Evolutionary conservation across 2,113 vertebrate genomes (phyloP), one percentile per base, ranked within the genome.

Genomic region (Piaya cayana): DNA sequence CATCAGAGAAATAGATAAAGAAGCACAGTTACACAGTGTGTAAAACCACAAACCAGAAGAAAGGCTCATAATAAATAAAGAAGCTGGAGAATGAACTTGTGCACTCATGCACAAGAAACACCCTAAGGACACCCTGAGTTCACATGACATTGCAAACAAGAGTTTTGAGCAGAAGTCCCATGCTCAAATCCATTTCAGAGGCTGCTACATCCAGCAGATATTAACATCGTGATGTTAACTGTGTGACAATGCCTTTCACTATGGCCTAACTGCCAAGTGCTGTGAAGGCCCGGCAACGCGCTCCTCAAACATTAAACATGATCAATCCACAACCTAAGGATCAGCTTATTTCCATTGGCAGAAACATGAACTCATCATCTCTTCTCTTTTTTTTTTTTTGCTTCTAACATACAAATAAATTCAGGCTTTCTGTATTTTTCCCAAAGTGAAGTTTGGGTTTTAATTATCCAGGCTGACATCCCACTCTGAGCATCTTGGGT

Each of bases 31-130:
- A 82, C 12, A 60, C 22, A 37, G 45, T 9, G 23, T 55, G 36
- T 72, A 92, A 88, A 82, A 87, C 70, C 78, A 91, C 58, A 82
- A 90, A 68, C 52, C 76, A 90, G 47, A 69, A 78, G 34, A 88
- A 15, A 95, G 80, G 53, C 23, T 59, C 52, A 13, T 20, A 86
- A 74, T 49, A 76, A 82, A 92, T n/a, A 32, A 60, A 92, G 64
- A 63, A 64, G 27, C 1, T 30, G 10, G n/a, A 86, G 37, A 69
- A 56, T n/a, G 47, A 45, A 37, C 47, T 60, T 15, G 52, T 65
- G 71, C 62, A 64, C 56, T 86, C 52, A 60, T 8, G 52, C 60
- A 92, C 79, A 92, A 80, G 52, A 60, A 92, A 58, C 52, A 83
- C 43, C 45, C 56, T 30, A 74, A 52, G 32, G 72, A 32, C 71